Conservation (phyloP, 2,888 invertebrate genomes). For the Scaptomyza caliginosa region DNA sequence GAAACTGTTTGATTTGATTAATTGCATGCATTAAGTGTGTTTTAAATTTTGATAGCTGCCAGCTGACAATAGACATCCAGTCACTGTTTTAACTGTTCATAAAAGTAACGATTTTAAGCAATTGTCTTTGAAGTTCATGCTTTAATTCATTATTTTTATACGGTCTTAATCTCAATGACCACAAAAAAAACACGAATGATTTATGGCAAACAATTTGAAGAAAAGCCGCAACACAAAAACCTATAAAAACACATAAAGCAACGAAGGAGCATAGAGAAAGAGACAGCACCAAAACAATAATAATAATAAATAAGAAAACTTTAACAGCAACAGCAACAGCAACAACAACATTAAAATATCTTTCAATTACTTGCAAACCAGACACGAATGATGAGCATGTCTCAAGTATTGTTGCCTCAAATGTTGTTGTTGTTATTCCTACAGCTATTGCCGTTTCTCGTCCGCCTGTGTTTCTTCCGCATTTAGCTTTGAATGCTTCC, state of each 20-base stretch:
- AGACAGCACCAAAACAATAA: slow-evolving; percentile 23
- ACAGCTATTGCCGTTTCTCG: slow-evolving; percentile 11
- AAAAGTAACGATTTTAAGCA: not conserved
- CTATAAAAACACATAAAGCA: slow-evolving; percentile 40
- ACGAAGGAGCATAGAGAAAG: slow-evolving; percentile 13
- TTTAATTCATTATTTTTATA: not conserved
- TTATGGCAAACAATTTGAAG: slow-evolving; percentile 38
- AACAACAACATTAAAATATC: slow-evolving; percentile 39
- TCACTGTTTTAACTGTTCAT: not conserved
- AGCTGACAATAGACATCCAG: not conserved
- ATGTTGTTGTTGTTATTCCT: slow-evolving; percentile 18
- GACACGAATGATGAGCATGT: slow-evolving; percentile 42
- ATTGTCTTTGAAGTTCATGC: not conserved
- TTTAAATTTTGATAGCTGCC: not conserved
- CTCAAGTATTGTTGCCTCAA: slow-evolving; percentile 16
- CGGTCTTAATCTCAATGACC: not conserved
- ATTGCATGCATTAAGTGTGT: not conserved
- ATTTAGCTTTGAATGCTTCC: slow-evolving; percentile 47
- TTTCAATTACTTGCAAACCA: slow-evolving; percentile 52
- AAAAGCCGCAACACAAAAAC: slow-evolving; percentile 54
- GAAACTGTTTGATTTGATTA: not conserved
- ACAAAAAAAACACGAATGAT: slow-evolving; percentile 28
- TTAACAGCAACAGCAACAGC: not conserved
- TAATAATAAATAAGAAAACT: slow-evolving; percentile 18
- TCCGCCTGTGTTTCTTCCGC: slow-evolving; percentile 54